Conservation (phyloP, 1,140 invertebrate species). For the Archivesica marissinica region DNA sequence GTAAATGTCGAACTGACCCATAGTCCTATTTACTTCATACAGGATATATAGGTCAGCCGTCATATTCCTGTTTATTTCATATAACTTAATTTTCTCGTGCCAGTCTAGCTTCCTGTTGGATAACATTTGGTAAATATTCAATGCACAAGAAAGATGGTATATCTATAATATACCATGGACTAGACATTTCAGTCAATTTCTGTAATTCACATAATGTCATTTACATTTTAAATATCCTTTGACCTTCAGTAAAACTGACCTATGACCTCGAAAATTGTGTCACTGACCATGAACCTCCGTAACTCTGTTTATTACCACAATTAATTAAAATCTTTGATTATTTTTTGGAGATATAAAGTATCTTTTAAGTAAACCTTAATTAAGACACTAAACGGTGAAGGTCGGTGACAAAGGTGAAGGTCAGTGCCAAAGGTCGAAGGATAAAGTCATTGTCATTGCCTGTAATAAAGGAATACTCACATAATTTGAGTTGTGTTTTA, state of each 20-base stretch:
- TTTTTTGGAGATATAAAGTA: no score
- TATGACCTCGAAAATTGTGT: no score
- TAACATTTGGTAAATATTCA: background rate
- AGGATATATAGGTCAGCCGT: no score
- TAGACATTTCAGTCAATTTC: background rate
- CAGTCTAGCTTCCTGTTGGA: background rate
- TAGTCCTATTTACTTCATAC: no score
- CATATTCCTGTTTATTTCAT: no score
- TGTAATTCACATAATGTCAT: background rate
- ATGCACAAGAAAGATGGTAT: background rate
- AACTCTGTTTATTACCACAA: background rate
- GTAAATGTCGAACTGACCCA: no score
- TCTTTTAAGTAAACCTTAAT: no score
- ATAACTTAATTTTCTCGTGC: background rate
- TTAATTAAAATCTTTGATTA: background rate
- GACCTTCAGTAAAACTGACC: no score
- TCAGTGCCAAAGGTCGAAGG: background rate
- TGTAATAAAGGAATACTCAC: slow-evolving; percentile 18
- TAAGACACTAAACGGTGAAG: no score
- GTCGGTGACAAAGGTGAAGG: background rate
- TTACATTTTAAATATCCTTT: background rate
- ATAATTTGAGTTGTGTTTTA: no score
- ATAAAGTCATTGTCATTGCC: background rate
- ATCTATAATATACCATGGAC: no score
- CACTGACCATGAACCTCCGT: background rate